These are phyloP conservation scores for Melipona bicolor DNA, from an alignment of 2,888 invertebrate genomes.

Conservation along the genomic window DNA sequence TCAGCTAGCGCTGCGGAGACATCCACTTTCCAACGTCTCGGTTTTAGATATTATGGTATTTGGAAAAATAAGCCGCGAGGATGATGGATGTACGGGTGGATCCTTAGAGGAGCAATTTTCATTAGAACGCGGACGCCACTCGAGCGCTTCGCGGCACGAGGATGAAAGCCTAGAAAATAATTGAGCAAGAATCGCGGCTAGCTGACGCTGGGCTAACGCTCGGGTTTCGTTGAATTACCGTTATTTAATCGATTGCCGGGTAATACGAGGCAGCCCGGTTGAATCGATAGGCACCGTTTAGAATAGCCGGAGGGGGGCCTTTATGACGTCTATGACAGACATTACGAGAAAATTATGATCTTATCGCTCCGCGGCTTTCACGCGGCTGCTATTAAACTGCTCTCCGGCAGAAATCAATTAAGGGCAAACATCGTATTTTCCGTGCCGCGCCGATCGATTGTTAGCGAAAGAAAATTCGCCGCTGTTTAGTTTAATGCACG, in stretches of 20 bases:
- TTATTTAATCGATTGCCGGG: conserved; percentile 64
- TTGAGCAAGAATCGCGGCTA: conserved; percentile 55
- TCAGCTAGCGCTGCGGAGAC: too few species aligned
- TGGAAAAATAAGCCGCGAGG: conserved; percentile 28
- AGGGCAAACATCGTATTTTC: conserved; percentile 25
- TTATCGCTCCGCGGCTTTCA: conserved; percentile 52
- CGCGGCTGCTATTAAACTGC: conserved; percentile 39
- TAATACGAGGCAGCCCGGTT: conserved; percentile 45
- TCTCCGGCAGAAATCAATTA: conserved; percentile 45
- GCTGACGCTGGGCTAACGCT: conserved; percentile 38
- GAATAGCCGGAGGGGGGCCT: conserved; percentile 28
- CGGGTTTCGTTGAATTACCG: conserved; percentile 53
- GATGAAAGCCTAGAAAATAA: conserved; percentile 53
- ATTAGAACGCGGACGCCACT: conserved; percentile 43
- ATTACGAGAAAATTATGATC: conserved; percentile 62
- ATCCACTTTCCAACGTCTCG: background rate
- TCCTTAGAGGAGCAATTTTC: conserved; percentile 50
- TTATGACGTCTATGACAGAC: conserved; percentile 50
- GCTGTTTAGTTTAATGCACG: background rate
- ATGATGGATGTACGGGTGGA: conserved; percentile 50
- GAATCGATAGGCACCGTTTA: conserved; percentile 62
- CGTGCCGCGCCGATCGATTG: conserved; percentile 7
- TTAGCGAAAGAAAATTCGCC: background rate
- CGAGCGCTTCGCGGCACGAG: conserved; percentile 23
- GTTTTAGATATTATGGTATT: background rate